These are phyloP conservation scores for Styela plicata DNA, from an alignment of 23 tunicate species.

Conservation along the genomic window DNA sequence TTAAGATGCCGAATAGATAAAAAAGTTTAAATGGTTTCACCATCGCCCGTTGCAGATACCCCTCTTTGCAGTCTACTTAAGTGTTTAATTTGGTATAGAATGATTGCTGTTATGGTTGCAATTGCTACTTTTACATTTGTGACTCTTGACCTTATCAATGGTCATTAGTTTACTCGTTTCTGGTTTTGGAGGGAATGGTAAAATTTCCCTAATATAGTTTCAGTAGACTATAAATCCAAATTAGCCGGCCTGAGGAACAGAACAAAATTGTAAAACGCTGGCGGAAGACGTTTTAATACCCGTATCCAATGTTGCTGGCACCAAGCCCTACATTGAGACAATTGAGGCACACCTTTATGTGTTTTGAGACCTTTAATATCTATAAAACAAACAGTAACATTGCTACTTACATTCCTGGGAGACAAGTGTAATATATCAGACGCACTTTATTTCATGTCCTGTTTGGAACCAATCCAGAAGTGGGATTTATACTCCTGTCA, in stretches of 20 bases:
- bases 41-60: too few species aligned
- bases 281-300: neutral
- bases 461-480: neutral
- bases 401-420: constrained; percentile 1
- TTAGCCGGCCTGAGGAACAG: neutral
- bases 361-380: constrained; percentile 1
- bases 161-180: too few species aligned
- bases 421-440: neutral
- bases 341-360: neutral
- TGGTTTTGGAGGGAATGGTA: too few species aligned
- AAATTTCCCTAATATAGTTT: neutral
- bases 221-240: neutral
- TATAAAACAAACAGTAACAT: neutral
- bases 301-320: neutral
- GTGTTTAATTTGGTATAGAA: too few species aligned
- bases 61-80: too few species aligned
- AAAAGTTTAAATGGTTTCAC: too few species aligned
- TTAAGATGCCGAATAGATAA: too few species aligned
- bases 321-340: neutral
- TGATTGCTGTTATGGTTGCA: too few species aligned
- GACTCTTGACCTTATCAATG: too few species aligned
- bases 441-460: neutral
- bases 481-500: too few species aligned
- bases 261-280: neutral
- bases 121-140: too few species aligned